A percentile compares a stretch with the other conserved stretches of the same genome.
Evolutionary conservation across 2,797 vertebrate species (phyloP).

Genomic region (Xiphorhynchus erythropygius): DNA sequence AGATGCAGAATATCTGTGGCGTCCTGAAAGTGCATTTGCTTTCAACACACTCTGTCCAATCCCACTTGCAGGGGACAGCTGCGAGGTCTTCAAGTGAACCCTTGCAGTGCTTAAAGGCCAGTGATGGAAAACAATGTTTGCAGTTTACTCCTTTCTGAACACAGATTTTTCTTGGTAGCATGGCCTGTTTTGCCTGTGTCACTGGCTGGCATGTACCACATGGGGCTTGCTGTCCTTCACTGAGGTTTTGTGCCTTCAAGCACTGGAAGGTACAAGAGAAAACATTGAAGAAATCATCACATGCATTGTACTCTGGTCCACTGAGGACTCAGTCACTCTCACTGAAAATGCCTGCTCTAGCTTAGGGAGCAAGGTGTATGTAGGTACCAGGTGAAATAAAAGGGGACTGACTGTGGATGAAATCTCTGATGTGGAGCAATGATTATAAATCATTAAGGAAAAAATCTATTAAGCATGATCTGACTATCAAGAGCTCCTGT

Average conservation of each 20-base stretch:
- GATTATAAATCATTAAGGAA: not conserved
- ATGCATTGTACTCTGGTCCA: not conserved
- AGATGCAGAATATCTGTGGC: not conserved
- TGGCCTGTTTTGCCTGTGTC: not conserved
- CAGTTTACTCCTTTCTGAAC: not conserved
- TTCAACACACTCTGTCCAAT: not conserved
- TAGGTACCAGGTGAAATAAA: not conserved
- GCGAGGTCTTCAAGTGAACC: not conserved
- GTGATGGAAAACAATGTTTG: not conserved
- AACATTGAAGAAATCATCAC: not conserved
- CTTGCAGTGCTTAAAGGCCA: not conserved
- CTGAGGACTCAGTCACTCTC: not conserved
- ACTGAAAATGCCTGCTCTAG: not conserved
- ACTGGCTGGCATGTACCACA: not conserved
- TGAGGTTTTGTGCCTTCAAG: not conserved
- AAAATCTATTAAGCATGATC: not conserved
- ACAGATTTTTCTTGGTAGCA: not conserved
- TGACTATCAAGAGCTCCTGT: not conserved
- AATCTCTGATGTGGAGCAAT: not conserved
- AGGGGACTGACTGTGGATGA: not conserved
- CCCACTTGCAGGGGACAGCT: not conserved
- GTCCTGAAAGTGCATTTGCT: not conserved
- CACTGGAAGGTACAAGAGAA: not conserved
- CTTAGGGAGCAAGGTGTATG: not conserved
- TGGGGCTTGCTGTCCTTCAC: not conserved